These are phyloP conservation scores for Drosophila persimilis DNA, from an alignment of 1,140 invertebrate species.

Conservation along the genomic window DNA sequence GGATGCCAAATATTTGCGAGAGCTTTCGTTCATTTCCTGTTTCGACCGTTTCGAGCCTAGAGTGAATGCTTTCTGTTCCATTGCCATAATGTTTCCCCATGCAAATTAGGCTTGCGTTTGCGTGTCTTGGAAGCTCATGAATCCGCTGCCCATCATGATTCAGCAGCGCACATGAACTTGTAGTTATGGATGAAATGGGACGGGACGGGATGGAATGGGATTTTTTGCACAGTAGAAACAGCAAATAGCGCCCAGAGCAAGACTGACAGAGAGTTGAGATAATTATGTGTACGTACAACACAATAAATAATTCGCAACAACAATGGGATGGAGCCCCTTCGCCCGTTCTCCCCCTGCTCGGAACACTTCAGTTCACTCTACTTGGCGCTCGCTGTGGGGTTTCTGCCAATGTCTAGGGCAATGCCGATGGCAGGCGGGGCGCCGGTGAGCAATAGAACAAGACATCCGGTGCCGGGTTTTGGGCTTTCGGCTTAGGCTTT, in stretches of 20 bases:
- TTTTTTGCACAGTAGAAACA: constrained; percentile 22
- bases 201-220: background rate
- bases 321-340: constrained; percentile 34
- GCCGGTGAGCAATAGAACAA: constrained; percentile 43
- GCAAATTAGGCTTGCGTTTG: constrained; percentile 55
- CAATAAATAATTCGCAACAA: constrained; percentile 75
- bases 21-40: constrained; percentile 30
- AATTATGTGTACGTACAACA: constrained; percentile 78
- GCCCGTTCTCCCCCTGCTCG: background rate
- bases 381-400: constrained; percentile 54
- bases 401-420: constrained; percentile 55
- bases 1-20: constrained; percentile 21
- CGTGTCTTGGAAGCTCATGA: constrained; percentile 36
- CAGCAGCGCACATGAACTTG: constrained; percentile 68
- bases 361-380: constrained; percentile 31
- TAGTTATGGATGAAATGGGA: constrained; percentile 30
- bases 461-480: constrained; percentile 66
- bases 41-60: background rate
- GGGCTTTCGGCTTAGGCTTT: constrained; percentile 23
- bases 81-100: constrained; percentile 40
- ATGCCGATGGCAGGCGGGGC: constrained; percentile 20
- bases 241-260: constrained; percentile 41
- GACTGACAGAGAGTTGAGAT: constrained; percentile 53
- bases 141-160: constrained; percentile 48
- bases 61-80: constrained; percentile 32